A percentile compares a stretch with the other conserved stretches of the same genome.
phyloP scores from a whole-genome alignment of 2,797 vertebrate genomes.

The Diplodus puntazzo region DNA sequence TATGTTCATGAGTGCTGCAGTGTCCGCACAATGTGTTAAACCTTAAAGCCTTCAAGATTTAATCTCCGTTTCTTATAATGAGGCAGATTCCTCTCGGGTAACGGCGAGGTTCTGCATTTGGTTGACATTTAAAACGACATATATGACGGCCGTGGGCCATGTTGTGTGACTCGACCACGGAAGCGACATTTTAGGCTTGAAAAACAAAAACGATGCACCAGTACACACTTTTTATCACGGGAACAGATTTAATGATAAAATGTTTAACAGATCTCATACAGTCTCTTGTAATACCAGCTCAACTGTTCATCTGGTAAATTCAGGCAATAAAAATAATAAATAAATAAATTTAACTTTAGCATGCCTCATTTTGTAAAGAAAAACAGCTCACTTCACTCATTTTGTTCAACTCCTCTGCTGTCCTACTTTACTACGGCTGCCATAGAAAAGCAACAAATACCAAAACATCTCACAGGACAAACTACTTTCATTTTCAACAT shows the following conservation, averaged over 20 bases:
- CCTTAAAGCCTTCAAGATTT: slow-evolving; percentile 8
- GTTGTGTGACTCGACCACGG: slow-evolving; percentile 32
- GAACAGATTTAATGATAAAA: slow-evolving; percentile 3
- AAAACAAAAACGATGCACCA: slow-evolving; percentile 5
- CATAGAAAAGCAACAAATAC: background rate
- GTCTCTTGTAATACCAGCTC: background rate
- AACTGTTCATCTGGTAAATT: too few species aligned
- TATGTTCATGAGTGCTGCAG: background rate
- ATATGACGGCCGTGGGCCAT: slow-evolving; percentile 25
- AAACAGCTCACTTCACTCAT: background rate
- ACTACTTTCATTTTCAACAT: slow-evolving; percentile 12
- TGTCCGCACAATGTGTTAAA: slow-evolving; percentile 8
- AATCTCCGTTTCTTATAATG: slow-evolving; percentile 19
- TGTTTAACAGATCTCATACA: background rate
- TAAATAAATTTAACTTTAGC: background rate
- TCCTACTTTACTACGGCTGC: background rate
- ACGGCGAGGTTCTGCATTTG: slow-evolving; percentile 39
- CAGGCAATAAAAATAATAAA: too few species aligned
- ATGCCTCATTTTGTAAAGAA: background rate
- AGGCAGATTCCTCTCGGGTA: slow-evolving; percentile 22
- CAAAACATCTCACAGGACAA: background rate
- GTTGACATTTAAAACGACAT: slow-evolving; percentile 63
- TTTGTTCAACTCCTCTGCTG: background rate
- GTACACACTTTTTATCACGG: background rate
- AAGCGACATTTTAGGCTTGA: slow-evolving; percentile 25